phyloP scores from a whole-genome alignment of 1,140 invertebrate species.

The Panagrolaimus sp. region DNA sequence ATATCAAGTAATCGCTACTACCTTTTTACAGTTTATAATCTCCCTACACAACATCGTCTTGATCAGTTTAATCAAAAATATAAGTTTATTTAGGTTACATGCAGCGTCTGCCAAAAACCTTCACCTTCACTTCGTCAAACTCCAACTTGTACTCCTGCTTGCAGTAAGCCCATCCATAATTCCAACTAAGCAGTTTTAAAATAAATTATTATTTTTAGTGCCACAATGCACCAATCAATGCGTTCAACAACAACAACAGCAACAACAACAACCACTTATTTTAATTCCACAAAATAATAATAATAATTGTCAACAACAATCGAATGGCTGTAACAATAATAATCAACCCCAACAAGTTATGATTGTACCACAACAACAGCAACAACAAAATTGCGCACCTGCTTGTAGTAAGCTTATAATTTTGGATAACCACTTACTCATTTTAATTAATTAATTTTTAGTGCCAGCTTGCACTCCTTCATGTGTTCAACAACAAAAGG shows the following conservation, averaged over 20 bases:
- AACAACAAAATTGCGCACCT: conserved; percentile 22
- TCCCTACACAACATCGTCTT: neutral
- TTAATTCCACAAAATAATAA: neutral
- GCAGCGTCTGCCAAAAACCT: conserved; percentile 3
- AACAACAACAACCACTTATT: conserved; percentile 22
- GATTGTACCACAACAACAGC: conserved; percentile 21
- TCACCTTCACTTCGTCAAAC: conserved; percentile 25
- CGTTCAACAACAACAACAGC: conserved; percentile 36
- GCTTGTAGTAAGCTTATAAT: no score
- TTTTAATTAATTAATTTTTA: no score
- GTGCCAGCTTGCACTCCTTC: neutral
- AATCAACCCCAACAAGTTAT: conserved; percentile 14
- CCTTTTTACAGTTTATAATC: no score
- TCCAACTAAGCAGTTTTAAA: conserved; percentile 4
- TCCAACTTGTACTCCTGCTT: conserved; percentile 22
- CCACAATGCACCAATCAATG: conserved; percentile 20
- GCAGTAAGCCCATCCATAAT: conserved; percentile 25
- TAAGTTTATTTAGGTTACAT: conserved; percentile 3
- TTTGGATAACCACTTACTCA: no score
- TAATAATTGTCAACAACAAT: conserved; percentile 15
- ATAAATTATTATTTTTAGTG: conserved; percentile 11
- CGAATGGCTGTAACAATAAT: conserved; percentile 23
- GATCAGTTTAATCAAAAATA: conserved; percentile 12
- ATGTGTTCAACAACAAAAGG: conserved; percentile 36
- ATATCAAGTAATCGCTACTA: conserved; percentile 18